Evolutionary conservation across 92 coral and sea anemone species (phyloP).

Genomic region (Zoanthus gigantus): DNA sequence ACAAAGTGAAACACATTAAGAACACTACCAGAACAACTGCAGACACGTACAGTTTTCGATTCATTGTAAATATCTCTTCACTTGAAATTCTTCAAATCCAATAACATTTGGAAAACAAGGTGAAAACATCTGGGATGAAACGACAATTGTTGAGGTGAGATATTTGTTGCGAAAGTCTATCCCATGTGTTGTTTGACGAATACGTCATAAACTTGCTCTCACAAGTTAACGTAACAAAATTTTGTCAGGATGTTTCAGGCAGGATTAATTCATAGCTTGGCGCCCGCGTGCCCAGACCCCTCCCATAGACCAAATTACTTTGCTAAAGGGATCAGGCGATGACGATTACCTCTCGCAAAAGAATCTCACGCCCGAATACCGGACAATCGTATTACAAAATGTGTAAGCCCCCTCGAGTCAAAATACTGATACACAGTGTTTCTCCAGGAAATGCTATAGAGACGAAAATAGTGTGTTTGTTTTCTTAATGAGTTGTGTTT

Average conservation of each 20-base stretch:
- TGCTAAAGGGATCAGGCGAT: constrained; percentile 33
- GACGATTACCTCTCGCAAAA: neutral
- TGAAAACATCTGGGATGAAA: neutral
- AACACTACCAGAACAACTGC: constrained; percentile 15
- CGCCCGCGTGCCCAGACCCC: constrained; percentile 34
- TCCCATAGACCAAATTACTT: constrained; percentile 39
- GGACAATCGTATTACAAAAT: neutral
- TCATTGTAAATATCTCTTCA: constrained; percentile 4
- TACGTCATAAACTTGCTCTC: constrained; percentile 21
- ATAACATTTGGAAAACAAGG: neutral
- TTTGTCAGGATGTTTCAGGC: constrained; percentile 7
- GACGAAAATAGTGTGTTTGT: neutral
- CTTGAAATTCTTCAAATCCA: neutral
- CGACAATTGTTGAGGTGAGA: neutral
- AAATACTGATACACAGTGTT: constrained; percentile 3
- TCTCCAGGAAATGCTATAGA: neutral
- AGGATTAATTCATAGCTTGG: constrained; percentile 31
- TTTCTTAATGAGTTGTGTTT: neutral
- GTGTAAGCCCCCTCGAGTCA: constrained; percentile 21
- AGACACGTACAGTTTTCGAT: constrained; percentile 30
- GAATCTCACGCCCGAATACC: constrained; percentile 28
- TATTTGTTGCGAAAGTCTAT: neutral
- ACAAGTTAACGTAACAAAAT: constrained; percentile 17
- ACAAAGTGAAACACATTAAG: constrained; percentile 22
- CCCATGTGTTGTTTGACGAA: constrained; percentile 6